Conservation (phyloP, 2,888 invertebrate species). For the Carcina quercana region DNA sequence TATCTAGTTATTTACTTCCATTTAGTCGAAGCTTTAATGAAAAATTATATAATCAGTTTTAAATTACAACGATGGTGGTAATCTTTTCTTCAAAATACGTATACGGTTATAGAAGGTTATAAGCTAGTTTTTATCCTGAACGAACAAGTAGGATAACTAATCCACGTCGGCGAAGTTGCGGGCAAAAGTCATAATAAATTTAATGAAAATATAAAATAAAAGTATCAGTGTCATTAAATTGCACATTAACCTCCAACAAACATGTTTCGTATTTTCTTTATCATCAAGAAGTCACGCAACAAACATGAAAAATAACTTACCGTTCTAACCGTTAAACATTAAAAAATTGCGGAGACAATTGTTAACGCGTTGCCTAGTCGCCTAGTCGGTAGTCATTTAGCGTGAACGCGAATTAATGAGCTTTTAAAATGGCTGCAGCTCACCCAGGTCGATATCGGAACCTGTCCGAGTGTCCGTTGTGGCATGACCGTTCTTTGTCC, state of each 20-base stretch:
- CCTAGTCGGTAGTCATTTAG: constrained; percentile 40
- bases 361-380: constrained; percentile 32
- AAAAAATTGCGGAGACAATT: constrained; percentile 22
- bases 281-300: not conserved
- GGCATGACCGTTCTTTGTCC: constrained; percentile 64
- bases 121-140: too few relatives aligned
- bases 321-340: constrained; percentile 9
- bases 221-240: too few relatives aligned
- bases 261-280: too few relatives aligned
- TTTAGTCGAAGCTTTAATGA: too few relatives aligned
- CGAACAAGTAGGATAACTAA: too few relatives aligned
- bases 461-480: constrained; percentile 53
- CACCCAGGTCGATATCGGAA: constrained; percentile 58
- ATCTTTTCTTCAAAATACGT: too few relatives aligned
- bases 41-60: too few relatives aligned
- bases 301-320: constrained; percentile 3
- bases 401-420: constrained; percentile 53
- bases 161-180: not conserved
- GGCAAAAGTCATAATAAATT: not conserved
- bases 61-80: too few relatives aligned
- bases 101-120: too few relatives aligned
- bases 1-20: too few relatives aligned
- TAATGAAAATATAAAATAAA: too few relatives aligned
- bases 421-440: constrained; percentile 55
- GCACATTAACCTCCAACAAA: not conserved